Evolutionary conservation across 1,140 invertebrate species (phyloP).

Genomic region (Drosophila aff.): DNA sequence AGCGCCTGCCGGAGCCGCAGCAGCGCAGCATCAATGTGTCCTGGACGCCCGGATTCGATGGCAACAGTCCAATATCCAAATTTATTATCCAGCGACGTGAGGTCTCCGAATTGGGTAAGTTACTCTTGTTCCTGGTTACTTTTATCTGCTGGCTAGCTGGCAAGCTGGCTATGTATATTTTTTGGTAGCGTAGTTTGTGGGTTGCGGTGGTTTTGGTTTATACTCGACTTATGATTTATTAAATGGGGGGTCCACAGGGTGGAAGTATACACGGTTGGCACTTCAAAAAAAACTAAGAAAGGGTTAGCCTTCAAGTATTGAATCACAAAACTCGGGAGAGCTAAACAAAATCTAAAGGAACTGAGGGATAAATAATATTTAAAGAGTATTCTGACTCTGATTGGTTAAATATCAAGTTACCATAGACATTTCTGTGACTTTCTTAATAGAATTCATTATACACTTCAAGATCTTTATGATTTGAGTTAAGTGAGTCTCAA

Average conservation of each 20-base stretch:
- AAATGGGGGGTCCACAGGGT: neutral
- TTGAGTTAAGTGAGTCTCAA: neutral
- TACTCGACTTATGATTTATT: slow-evolving; percentile 48
- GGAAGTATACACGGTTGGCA: slow-evolving; percentile 4
- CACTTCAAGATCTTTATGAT: neutral
- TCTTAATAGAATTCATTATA: neutral
- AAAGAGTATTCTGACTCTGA: too few relatives aligned
- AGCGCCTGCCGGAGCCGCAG: slow-evolving; percentile 87
- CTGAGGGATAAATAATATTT: too few relatives aligned
- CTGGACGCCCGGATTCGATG: slow-evolving; percentile 98
- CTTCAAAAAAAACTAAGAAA: neutral
- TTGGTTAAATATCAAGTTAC: neutral
- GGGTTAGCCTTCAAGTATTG: neutral
- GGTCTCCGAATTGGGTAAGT: slow-evolving; percentile 92
- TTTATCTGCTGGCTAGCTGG: slow-evolving; percentile 7
- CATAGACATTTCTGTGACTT: neutral
- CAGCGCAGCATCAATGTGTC: slow-evolving; percentile 93
- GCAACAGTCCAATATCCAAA: slow-evolving; percentile 97
- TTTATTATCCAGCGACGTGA: slow-evolving; percentile 96
- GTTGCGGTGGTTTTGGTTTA: slow-evolving; percentile 45
- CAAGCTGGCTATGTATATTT: neutral
- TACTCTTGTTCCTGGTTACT: neutral
- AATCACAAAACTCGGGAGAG: neutral
- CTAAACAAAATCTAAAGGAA: too few relatives aligned
- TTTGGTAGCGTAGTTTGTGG: slow-evolving; percentile 36